phyloP scores from a whole-genome alignment of 2,113 vertebrate species.

The Perca fluviatilis region DNA sequence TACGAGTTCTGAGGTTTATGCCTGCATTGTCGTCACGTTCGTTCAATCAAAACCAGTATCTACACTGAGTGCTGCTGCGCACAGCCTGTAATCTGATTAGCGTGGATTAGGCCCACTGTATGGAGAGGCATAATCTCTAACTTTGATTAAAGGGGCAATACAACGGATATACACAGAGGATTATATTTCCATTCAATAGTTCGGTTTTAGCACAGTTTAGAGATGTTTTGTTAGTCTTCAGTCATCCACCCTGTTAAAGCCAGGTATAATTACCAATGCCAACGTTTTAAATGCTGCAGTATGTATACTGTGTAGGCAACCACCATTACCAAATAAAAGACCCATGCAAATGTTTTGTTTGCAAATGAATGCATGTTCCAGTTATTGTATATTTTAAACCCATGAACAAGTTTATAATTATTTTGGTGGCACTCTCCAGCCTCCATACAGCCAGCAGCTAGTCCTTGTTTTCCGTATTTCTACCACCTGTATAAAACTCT shows the following conservation, averaged over 20 bases:
- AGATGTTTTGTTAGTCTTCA: constrained; percentile 1
- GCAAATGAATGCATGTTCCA: not conserved
- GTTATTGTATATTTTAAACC: not conserved
- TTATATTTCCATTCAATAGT: constrained; percentile 29
- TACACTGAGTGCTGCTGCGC: constrained; percentile 31
- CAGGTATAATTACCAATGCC: not conserved
- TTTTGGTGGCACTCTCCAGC: not conserved
- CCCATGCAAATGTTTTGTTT: not conserved
- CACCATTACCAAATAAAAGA: not conserved
- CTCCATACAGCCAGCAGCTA: not conserved
- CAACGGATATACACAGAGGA: constrained; percentile 14
- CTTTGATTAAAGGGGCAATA: constrained; percentile 52
- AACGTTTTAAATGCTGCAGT: too few species aligned
- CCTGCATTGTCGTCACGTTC: constrained; percentile 54
- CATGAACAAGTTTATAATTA: not conserved
- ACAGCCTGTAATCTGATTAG: constrained; percentile 76
- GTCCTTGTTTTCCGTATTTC: not conserved
- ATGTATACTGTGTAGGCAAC: not conserved
- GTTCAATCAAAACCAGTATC: constrained; percentile 66
- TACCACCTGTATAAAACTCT: not conserved
- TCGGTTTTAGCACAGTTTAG: not conserved
- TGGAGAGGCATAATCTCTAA: constrained; percentile 54
- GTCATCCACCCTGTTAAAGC: not conserved
- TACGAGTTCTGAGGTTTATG: constrained; percentile 52
- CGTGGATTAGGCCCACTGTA: constrained; percentile 61